Percentiles rank a stretch among this genome's conserved stretches.
Evolutionary conservation across 2,797 vertebrate species (phyloP).

Genomic region (Coranthus polyacanthus): DNA sequence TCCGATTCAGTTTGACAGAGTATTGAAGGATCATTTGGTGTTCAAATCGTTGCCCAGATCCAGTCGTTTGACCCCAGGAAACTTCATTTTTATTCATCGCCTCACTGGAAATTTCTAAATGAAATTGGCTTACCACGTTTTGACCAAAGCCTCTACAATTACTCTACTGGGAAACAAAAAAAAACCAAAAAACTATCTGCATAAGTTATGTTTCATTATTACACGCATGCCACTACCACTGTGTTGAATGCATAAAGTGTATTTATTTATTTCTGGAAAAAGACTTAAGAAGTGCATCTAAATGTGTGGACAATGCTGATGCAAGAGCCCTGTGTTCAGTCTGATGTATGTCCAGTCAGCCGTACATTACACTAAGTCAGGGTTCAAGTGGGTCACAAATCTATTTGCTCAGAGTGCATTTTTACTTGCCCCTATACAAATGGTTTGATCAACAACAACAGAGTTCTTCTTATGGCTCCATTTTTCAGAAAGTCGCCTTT

Average conservation of each 20-base stretch:
- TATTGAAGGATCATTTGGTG: conserved; percentile 33
- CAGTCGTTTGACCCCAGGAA: conserved; percentile 32
- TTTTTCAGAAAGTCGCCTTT: too few species aligned
- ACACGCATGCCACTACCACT: neutral
- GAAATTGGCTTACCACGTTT: conserved; percentile 37
- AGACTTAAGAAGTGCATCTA: conserved; percentile 5
- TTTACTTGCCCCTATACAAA: too few species aligned
- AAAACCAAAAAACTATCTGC: conserved; percentile 30
- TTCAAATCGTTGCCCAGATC: conserved; percentile 25
- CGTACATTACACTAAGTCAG: neutral
- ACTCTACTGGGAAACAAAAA: neutral
- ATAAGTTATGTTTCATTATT: conserved; percentile 4
- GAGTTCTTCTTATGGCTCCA: too few species aligned
- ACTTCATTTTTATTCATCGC: conserved; percentile 45
- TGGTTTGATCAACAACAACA: too few species aligned
- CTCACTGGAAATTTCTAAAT: conserved; percentile 51
- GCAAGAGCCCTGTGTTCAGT: conserved; percentile 8
- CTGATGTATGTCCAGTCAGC: conserved; percentile 10
- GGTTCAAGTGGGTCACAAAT: too few species aligned
- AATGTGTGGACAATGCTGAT: conserved; percentile 8
- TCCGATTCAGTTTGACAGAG: conserved; percentile 26
- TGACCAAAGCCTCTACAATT: conserved; percentile 23
- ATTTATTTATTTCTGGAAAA: conserved; percentile 11
- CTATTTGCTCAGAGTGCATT: too few species aligned
- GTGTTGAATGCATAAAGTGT: conserved; percentile 10